Evolutionary conservation across 1,140 invertebrate genomes (phyloP).

Genomic region (Monochamus saltuarius): DNA sequence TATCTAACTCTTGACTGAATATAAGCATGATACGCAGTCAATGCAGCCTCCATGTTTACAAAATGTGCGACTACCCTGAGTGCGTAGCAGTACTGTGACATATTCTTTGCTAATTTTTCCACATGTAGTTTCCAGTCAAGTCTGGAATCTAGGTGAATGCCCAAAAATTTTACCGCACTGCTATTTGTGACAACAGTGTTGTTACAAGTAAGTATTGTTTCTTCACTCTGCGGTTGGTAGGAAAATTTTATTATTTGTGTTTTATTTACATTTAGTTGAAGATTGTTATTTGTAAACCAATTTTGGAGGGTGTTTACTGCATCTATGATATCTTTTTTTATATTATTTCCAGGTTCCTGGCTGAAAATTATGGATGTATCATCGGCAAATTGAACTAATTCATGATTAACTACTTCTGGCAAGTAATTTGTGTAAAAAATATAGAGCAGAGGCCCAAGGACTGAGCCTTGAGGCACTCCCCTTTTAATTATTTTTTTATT

Average conservation of each 20-base stretch:
- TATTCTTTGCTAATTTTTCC: constrained; percentile 3
- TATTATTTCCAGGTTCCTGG: no score
- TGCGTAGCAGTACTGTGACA: background rate
- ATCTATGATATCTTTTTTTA: background rate
- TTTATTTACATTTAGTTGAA: constrained; percentile 9
- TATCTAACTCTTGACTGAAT: constrained; percentile 5
- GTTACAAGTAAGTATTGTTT: background rate
- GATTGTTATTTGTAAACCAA: background rate
- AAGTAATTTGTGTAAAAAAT: constrained; percentile 7
- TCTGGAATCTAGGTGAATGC: constrained; percentile 1
- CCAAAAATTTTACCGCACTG: constrained; percentile 2
- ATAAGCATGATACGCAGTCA: constrained; percentile 11
- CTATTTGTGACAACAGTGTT: background rate
- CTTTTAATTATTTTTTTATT: background rate
- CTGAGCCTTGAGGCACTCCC: constrained; percentile 6
- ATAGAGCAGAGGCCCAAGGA: background rate
- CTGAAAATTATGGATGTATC: background rate
- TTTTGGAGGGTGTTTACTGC: background rate
- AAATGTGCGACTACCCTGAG: background rate
- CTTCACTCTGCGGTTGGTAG: background rate
- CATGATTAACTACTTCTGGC: constrained; percentile 3
- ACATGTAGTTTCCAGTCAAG: constrained; percentile 5
- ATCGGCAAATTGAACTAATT: background rate
- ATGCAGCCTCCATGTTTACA: constrained; percentile 14
- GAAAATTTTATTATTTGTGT: constrained; percentile 9